phyloP scores from a whole-genome alignment of 2,888 invertebrate species.

The Craniophora ligustri region DNA sequence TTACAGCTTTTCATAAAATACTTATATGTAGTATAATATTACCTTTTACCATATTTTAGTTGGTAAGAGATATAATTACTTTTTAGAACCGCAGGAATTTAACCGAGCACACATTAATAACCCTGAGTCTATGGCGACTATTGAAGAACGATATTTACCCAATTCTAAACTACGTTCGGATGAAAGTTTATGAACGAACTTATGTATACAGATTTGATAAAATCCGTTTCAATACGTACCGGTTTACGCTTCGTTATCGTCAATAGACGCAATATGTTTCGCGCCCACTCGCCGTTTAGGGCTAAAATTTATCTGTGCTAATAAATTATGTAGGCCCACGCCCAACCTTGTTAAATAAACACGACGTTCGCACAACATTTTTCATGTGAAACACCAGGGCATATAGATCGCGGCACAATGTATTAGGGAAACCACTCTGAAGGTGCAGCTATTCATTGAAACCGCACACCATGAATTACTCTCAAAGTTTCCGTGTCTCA shows the following conservation, averaged over 20 bases:
- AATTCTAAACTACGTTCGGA: slow-evolving; percentile 25
- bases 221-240: slow-evolving; percentile 45
- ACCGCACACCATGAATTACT: slow-evolving; percentile 64
- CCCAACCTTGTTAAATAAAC: slow-evolving; percentile 79
- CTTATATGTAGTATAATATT: too few relatives aligned
- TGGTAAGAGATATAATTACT: too few relatives aligned
- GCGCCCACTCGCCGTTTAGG: slow-evolving; percentile 65
- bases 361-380: slow-evolving; percentile 80
- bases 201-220: slow-evolving; percentile 42
- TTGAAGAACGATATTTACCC: slow-evolving; percentile 8
- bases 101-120: neutral
- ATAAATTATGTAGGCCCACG: slow-evolving; percentile 74
- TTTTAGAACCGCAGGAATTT: neutral
- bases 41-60: too few relatives aligned
- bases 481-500: slow-evolving; percentile 58
- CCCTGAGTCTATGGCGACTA: neutral
- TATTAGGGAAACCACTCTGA: slow-evolving; percentile 44
- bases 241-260: slow-evolving; percentile 65
- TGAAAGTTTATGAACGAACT: slow-evolving; percentile 28
- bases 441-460: slow-evolving; percentile 65
- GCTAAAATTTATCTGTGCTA: slow-evolving; percentile 80
- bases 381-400: slow-evolving; percentile 68
- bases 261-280: slow-evolving; percentile 71
- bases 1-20: too few relatives aligned
- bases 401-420: slow-evolving; percentile 55